Percentiles rank a stretch among this genome's conserved stretches.
phyloP scores from a whole-genome alignment of 2,797 vertebrate genomes.

The Muraenolepis orangiensis region DNA sequence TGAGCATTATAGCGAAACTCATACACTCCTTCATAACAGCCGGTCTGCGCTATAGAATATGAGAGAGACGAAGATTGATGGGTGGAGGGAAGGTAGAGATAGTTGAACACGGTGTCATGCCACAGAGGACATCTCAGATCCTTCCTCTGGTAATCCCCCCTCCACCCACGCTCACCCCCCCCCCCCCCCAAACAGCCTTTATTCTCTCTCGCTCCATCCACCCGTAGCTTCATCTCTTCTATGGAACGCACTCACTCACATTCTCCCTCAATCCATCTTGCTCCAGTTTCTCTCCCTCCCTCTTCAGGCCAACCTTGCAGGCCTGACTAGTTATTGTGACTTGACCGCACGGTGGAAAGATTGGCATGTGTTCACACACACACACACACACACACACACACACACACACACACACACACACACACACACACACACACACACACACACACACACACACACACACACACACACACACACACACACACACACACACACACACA shows the following conservation, averaged over 20 bases:
- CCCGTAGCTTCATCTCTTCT: conserved; percentile 64
- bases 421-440: conserved; percentile 18
- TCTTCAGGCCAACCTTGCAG: conserved; percentile 56
- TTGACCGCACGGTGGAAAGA: conserved; percentile 69
- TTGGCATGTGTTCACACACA: conserved; percentile 22
- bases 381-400: conserved; percentile 14
- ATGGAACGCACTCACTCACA: conserved; percentile 70
- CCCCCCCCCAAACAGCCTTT: conserved; percentile 35
- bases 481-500: conserved; percentile 22
- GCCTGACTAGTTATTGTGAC: conserved; percentile 72
- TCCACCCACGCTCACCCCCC: conserved; percentile 25
- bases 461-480: conserved; percentile 9
- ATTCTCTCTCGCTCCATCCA: conserved; percentile 59
- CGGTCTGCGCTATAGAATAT: conserved; percentile 50
- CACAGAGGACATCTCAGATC: conserved; percentile 61
- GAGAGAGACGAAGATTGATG: conserved; percentile 29
- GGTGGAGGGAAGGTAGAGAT: conserved; percentile 42
- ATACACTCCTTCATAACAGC: neutral
- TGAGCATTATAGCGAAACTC: conserved; percentile 51
- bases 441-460: conserved; percentile 15
- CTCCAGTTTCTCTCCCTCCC: neutral
- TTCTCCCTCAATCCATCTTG: conserved; percentile 32
- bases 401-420: conserved; percentile 20
- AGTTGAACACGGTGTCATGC: conserved; percentile 61
- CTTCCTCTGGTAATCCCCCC: conserved; percentile 61